Percentiles rank a stretch among this genome's conserved stretches.
phyloP scores from a whole-genome alignment of 2,797 vertebrate genomes.

The Phoxinus dragarum region DNA sequence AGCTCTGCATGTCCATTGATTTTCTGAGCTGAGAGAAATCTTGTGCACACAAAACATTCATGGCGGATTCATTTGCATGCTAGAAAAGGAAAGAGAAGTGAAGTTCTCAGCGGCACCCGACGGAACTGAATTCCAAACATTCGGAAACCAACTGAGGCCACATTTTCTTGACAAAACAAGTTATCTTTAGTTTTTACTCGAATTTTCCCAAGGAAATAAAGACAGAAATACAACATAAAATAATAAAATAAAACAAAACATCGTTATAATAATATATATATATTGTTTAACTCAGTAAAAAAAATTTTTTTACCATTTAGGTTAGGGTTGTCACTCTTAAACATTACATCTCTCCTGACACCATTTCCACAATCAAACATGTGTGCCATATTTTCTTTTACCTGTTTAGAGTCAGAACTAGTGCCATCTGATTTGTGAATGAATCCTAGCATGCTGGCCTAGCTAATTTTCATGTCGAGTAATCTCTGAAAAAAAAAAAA shows the following conservation, averaged over 20 bases:
- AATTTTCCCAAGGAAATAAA: neutral
- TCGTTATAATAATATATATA: too few species aligned
- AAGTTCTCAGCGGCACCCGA: slow-evolving; percentile 2
- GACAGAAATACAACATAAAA: neutral
- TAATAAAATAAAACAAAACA: neutral
- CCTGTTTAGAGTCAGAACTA: neutral
- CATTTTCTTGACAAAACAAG: neutral
- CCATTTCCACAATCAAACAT: neutral
- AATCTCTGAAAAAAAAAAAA: neutral
- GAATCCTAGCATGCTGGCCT: neutral
- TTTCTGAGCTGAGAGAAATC: slow-evolving; percentile 10
- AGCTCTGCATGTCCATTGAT: slow-evolving; percentile 3
- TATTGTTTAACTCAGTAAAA: too few species aligned
- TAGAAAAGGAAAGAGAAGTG: neutral
- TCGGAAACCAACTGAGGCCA: neutral
- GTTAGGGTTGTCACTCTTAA: too few species aligned
- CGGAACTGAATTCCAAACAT: neutral
- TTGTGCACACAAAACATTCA: neutral
- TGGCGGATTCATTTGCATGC: neutral
- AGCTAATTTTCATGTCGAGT: neutral
- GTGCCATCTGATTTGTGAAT: neutral
- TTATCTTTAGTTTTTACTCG: neutral
- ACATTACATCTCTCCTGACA: too few species aligned
- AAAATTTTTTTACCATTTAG: too few species aligned
- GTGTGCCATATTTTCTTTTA: neutral